Percentiles rank a stretch among this genome's conserved stretches.
Conservation (phyloP, 2,888 invertebrate species). For the Troides helena region DNA sequence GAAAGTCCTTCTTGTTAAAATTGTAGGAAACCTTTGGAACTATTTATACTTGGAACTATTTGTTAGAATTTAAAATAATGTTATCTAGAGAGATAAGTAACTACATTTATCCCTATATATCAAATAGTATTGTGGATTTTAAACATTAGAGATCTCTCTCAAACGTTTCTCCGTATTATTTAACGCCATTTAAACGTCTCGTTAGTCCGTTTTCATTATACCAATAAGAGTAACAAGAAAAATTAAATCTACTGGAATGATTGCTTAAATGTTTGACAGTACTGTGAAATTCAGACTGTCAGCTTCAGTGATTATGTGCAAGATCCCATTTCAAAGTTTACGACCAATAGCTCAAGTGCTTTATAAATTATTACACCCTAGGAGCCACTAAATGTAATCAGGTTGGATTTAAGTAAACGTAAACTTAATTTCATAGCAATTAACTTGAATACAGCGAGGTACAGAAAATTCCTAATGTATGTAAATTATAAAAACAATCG, state of each 20-base stretch:
- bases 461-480: not conserved
- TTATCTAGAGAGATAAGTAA: too few species aligned
- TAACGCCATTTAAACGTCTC: too few species aligned
- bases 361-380: slow-evolving; percentile 21
- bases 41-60: too few species aligned
- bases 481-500: not conserved
- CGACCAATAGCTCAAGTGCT: slow-evolving; percentile 14
- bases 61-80: too few species aligned
- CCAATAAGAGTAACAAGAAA: too few species aligned
- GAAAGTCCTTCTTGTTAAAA: too few species aligned
- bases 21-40: too few species aligned
- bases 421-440: slow-evolving; percentile 4
- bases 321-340: slow-evolving; percentile 19
- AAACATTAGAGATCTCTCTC: too few species aligned
- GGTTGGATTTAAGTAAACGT: slow-evolving; percentile 12
- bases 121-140: too few species aligned
- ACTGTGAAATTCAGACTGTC: not conserved
- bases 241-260: not conserved
- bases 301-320: slow-evolving; percentile 8
- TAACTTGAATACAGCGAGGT: not conserved
- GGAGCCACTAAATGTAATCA: slow-evolving; percentile 10
- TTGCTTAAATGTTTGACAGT: not conserved
- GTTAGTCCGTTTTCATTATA: too few species aligned
- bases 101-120: too few species aligned
- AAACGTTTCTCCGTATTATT: too few species aligned